A percentile compares a stretch with the other conserved stretches of the same genome.
These are phyloP conservation scores for Hylaea fasciaria DNA, from an alignment of 2,888 invertebrate species.

Conservation along the genomic window DNA sequence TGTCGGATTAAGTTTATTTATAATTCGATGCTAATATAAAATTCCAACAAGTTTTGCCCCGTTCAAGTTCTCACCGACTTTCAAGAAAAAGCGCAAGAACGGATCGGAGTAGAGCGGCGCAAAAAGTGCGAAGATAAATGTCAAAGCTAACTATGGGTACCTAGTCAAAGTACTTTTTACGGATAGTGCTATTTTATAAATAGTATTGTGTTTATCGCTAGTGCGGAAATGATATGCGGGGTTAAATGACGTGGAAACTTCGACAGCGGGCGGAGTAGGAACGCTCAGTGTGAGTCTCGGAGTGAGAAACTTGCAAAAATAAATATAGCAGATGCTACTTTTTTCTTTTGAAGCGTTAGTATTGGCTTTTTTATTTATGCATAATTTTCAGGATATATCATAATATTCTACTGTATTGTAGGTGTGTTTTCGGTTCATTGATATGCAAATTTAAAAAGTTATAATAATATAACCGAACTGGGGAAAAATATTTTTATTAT, in stretches of 20 bases:
- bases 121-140: conserved; percentile 66
- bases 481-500: too few species aligned
- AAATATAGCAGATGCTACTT: background rate
- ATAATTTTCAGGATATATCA: too few species aligned
- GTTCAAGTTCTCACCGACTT: conserved; percentile 48
- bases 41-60: too few species aligned
- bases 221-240: conserved; percentile 44
- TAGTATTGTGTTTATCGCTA: conserved; percentile 9
- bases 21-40: background rate
- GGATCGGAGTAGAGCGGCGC: conserved; percentile 40
- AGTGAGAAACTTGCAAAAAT: conserved; percentile 10
- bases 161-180: conserved; percentile 1
- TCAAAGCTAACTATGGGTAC: conserved; percentile 45
- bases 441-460: too few species aligned
- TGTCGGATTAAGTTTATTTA: background rate
- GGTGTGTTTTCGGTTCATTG: too few species aligned
- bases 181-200: conserved; percentile 12
- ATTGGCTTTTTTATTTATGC: too few species aligned
- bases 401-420: too few species aligned
- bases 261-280: conserved; percentile 50
- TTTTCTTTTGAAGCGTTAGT: too few species aligned
- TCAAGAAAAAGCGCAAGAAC: conserved; percentile 50
- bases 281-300: conserved; percentile 47
- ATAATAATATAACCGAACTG: too few species aligned
- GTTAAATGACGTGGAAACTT: conserved; percentile 75